A percentile compares a stretch with the other conserved stretches of the same genome.
These are phyloP conservation scores for Saimiri boliviensis DNA, from an alignment of 2,113 vertebrate species.

Conservation along the genomic window DNA sequence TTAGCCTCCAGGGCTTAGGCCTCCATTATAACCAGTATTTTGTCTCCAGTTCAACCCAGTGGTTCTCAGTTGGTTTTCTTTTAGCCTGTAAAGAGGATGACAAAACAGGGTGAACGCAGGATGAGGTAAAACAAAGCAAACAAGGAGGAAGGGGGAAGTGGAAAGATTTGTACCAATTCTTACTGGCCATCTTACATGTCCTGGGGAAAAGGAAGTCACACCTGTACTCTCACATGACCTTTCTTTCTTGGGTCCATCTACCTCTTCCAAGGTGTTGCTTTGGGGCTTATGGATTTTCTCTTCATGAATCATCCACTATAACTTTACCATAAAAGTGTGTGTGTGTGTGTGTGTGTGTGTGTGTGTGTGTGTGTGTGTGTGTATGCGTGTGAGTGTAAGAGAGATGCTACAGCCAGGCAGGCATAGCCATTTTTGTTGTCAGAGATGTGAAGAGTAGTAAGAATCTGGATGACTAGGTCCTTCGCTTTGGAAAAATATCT, in stretches of 20 bases:
- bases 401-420: neutral
- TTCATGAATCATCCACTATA: neutral
- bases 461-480: neutral
- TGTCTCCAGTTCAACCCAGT: neutral
- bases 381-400: neutral
- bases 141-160: neutral
- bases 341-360: neutral
- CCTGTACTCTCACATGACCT: neutral
- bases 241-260: neutral
- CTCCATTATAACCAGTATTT: neutral
- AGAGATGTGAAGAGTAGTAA: neutral
- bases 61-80: neutral
- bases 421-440: neutral
- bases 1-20: neutral
- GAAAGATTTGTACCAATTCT: neutral
- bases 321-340: neutral
- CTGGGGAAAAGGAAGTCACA: neutral
- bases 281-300: neutral
- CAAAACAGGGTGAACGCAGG: neutral
- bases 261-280: neutral
- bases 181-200: neutral
- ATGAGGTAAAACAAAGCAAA: neutral
- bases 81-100: neutral
- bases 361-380: too few species aligned
- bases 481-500: neutral